Conservation (phyloP, 2,113 vertebrate species). For the Takifugu bimaculatus region DNA sequence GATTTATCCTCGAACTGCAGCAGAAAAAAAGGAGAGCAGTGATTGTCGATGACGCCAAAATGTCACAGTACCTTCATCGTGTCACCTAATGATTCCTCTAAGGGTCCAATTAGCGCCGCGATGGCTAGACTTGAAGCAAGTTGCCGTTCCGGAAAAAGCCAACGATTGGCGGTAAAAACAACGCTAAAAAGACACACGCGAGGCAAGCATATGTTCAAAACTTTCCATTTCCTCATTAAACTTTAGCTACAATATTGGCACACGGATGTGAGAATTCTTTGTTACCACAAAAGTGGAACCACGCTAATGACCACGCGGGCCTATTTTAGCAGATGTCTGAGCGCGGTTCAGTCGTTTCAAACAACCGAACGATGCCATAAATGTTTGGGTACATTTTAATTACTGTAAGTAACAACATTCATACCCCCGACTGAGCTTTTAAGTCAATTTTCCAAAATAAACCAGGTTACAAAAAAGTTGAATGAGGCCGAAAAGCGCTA, state of each 20-base stretch:
- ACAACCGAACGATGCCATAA: slow-evolving; percentile 3
- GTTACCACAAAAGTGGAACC: slow-evolving; percentile 20
- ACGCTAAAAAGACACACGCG: slow-evolving; percentile 37
- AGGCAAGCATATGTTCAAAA: too few relatives aligned
- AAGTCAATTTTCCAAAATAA: neutral
- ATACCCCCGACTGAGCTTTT: neutral
- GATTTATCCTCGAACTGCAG: slow-evolving; percentile 17
- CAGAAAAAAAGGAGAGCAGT: slow-evolving; percentile 22
- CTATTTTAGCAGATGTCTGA: slow-evolving; percentile 27
- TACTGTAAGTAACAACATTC: neutral
- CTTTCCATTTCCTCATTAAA: slow-evolving; percentile 28
- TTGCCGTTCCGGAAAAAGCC: slow-evolving; percentile 12
- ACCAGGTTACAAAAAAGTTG: slow-evolving; percentile 1
- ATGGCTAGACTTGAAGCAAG: slow-evolving; percentile 60
- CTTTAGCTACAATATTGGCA: slow-evolving; percentile 38
- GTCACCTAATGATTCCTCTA: slow-evolving; percentile 59
- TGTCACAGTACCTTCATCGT: slow-evolving; percentile 40
- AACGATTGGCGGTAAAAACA: slow-evolving; percentile 33
- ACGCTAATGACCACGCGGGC: slow-evolving; percentile 13
- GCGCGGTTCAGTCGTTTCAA: slow-evolving; percentile 21
- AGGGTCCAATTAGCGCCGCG: slow-evolving; percentile 60
- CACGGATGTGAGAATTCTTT: slow-evolving; percentile 13
- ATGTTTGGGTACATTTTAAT: neutral
- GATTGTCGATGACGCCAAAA: slow-evolving; percentile 55
- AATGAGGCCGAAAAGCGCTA: neutral